Conservation (phyloP, 2,113 vertebrate species). For the Channa argus region DNA sequence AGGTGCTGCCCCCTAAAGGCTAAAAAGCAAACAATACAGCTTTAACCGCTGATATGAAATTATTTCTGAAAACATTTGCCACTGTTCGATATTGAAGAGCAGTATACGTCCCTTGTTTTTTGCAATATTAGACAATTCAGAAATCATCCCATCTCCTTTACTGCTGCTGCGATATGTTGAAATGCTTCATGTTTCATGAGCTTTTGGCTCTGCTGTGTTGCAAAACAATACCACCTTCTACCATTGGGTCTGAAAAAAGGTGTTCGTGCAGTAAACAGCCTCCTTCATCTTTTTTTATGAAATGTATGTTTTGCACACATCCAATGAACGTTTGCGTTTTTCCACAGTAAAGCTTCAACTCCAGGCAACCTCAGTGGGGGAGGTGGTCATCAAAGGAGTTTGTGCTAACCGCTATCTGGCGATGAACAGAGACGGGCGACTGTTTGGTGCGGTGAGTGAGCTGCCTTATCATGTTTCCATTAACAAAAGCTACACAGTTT, state of each 20-base stretch:
- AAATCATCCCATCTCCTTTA: too few relatives aligned
- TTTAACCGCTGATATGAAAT: background rate
- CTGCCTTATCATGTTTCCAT: fast-evolving
- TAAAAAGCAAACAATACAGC: background rate
- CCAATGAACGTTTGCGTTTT: constrained; percentile 1
- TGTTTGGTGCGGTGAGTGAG: constrained; percentile 91
- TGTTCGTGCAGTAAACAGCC: too few relatives aligned
- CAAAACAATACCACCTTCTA: too few relatives aligned
- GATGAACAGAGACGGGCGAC: constrained; percentile 94
- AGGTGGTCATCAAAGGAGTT: constrained; percentile 95
- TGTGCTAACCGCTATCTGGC: constrained; percentile 94
- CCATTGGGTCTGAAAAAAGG: too few relatives aligned
- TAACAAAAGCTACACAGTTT: background rate
- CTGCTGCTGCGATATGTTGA: too few relatives aligned
- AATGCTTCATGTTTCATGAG: too few relatives aligned
- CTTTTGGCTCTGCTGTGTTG: too few relatives aligned
- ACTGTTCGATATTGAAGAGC: too few relatives aligned
- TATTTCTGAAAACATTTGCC: too few relatives aligned
- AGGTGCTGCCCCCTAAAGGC: background rate
- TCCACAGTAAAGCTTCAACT: constrained; percentile 93
- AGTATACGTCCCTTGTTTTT: too few relatives aligned
- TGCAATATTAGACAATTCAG: too few relatives aligned
- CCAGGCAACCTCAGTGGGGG: constrained; percentile 94
- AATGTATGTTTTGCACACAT: background rate
- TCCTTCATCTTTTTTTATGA: background rate